These are phyloP conservation scores for Metallyticus violacea DNA, from an alignment of 2,888 invertebrate species.

Conservation along the genomic window DNA sequence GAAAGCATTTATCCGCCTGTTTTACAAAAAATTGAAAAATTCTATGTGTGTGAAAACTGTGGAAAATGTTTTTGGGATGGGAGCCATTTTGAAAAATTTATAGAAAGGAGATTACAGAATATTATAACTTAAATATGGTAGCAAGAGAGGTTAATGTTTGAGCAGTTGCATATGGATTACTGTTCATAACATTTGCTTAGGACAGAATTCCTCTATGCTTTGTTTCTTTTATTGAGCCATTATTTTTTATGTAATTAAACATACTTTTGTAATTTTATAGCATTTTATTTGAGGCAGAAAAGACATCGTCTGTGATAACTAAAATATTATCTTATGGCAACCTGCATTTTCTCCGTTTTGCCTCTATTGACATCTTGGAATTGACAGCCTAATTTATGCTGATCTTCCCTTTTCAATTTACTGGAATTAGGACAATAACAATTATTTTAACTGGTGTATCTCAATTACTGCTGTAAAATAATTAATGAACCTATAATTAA, in stretches of 20 bases:
- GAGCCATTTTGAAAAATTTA: conserved; percentile 43
- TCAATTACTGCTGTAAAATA: no score
- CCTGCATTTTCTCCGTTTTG: background rate
- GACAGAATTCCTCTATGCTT: background rate
- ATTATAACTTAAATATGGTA: background rate
- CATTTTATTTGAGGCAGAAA: background rate
- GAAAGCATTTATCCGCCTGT: conserved; percentile 50
- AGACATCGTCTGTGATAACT: background rate
- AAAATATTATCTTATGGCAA: background rate
- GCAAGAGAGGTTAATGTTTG: background rate
- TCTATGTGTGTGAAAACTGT: conserved; percentile 68
- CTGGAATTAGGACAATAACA: background rate
- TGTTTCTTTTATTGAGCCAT: background rate
- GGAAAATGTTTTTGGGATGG: conserved; percentile 75
- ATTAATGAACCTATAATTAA: no score
- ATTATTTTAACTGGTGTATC: no score
- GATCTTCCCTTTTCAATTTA: background rate
- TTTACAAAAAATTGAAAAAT: conserved; percentile 51
- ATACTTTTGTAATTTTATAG: background rate
- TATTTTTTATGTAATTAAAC: background rate
- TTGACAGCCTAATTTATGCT: background rate
- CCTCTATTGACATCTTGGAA: background rate
- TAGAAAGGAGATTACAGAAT: conserved; percentile 3
- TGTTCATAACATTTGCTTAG: no score
- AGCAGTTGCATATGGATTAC: no score